phyloP scores from a whole-genome alignment of 2,888 invertebrate species.

The Nemurella pictetii region DNA sequence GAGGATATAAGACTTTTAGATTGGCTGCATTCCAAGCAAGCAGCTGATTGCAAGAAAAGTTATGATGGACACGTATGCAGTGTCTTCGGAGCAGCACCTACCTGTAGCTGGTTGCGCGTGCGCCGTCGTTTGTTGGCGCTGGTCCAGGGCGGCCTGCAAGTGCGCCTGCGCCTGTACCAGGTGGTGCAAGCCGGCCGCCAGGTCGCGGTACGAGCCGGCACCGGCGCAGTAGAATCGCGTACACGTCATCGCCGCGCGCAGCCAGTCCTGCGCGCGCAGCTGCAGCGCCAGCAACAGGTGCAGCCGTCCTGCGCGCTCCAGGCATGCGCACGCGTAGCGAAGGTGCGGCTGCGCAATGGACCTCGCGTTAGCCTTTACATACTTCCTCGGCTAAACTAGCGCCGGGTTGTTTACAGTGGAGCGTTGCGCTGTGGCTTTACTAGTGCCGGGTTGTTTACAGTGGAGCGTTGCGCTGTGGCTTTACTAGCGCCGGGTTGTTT shows the following conservation, averaged over 20 bases:
- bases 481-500: no score
- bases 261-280: slow-evolving; percentile 69
- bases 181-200: slow-evolving; percentile 58
- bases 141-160: slow-evolving; percentile 58
- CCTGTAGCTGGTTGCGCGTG: not conserved
- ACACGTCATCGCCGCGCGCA: slow-evolving; percentile 79
- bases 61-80: no score
- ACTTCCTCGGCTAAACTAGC: no score
- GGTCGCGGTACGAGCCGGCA: slow-evolving; percentile 59
- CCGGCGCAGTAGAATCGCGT: slow-evolving; percentile 72
- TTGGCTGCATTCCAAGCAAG: no score
- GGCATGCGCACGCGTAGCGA: slow-evolving; percentile 68
- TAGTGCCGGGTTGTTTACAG: no score
- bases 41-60: no score
- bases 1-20: no score
- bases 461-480: no score
- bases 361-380: no score
- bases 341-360: slow-evolving; percentile 67
- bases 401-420: no score
- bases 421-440: no score
- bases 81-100: not conserved
- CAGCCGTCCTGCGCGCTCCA: slow-evolving; percentile 68
- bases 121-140: slow-evolving; percentile 4
- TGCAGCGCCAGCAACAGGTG: slow-evolving; percentile 77
- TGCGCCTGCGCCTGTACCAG: slow-evolving; percentile 65